Percentiles rank a stretch among this genome's conserved stretches.
phyloP scores from a whole-genome alignment of 2,888 invertebrate genomes.

The Lasioglossum vierecki region DNA sequence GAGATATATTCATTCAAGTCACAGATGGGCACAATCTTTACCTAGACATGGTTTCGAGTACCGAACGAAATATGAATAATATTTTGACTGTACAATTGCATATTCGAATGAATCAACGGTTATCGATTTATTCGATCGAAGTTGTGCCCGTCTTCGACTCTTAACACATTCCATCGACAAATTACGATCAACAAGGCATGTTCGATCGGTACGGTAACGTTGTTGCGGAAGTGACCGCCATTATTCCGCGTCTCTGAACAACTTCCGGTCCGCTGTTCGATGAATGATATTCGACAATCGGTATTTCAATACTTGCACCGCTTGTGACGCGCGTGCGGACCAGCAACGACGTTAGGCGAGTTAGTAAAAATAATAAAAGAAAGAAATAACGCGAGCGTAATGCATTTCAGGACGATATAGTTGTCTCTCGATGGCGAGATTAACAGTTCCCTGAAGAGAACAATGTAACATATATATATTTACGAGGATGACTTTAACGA shows the following conservation, averaged over 20 bases:
- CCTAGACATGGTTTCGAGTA: not conserved
- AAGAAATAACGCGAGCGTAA: constrained; percentile 41
- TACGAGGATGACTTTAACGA: constrained; percentile 51
- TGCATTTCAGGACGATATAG: constrained; percentile 53
- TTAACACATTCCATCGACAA: not conserved
- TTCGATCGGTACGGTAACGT: constrained; percentile 26
- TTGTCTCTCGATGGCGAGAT: constrained; percentile 34
- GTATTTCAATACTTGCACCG: constrained; percentile 14
- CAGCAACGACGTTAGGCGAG: constrained; percentile 24
- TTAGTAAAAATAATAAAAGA: constrained; percentile 37
- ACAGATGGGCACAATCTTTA: not conserved
- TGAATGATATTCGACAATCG: not conserved
- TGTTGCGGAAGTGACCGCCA: not conserved
- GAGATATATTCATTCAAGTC: not conserved
- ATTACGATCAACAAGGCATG: constrained; percentile 10
- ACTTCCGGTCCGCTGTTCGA: not conserved
- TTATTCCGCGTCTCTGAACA: not conserved
- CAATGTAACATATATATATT: constrained; percentile 50
- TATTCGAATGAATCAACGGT: not conserved
- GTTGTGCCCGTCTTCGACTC: not conserved
- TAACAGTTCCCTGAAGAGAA: constrained; percentile 40
- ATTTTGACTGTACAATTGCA: not conserved
- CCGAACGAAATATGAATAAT: not conserved
- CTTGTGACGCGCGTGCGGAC: not conserved
- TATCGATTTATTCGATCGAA: not conserved